These are phyloP conservation scores for Cyanoramphus novaezelandiae DNA, from an alignment of 2,113 vertebrate genomes.

Conservation along the genomic window DNA sequence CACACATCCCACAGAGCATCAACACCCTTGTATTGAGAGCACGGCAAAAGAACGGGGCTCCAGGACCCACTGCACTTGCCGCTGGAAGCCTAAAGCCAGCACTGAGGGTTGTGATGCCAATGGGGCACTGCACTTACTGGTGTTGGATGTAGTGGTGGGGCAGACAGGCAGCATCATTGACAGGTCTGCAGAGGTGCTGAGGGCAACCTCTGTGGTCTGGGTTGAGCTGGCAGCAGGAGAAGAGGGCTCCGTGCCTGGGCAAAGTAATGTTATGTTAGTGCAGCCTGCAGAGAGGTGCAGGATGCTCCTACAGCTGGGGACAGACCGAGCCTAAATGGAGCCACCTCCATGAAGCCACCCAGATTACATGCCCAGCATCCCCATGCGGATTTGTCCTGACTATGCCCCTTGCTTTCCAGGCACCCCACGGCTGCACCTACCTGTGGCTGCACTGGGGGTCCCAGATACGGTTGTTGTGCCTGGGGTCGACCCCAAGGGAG, in stretches of 20 bases:
- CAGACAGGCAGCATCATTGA: accelerated
- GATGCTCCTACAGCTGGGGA: not conserved
- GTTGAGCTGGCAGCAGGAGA: not conserved
- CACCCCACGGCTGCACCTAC: accelerated
- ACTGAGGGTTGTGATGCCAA: not conserved
- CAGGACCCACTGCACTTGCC: not conserved
- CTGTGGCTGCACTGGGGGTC: not conserved
- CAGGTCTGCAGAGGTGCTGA: not conserved
- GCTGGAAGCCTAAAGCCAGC: not conserved
- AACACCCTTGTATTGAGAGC: not conserved
- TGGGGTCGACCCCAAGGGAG: accelerated
- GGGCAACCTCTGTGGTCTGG: not conserved
- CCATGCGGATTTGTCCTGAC: not conserved
- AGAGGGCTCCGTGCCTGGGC: not conserved
- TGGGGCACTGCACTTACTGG: not conserved
- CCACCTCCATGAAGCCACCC: not conserved
- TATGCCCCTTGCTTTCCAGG: too few species aligned
- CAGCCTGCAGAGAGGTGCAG: not conserved
- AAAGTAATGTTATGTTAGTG: not conserved
- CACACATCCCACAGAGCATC: not conserved
- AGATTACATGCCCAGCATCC: not conserved
- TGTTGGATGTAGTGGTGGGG: accelerated
- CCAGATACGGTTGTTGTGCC: not conserved
- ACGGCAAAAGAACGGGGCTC: not conserved
- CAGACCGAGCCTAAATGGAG: not conserved